These are phyloP conservation scores for Littorina saxatilis DNA, from an alignment of 1,140 invertebrate genomes.

Conservation along the genomic window DNA sequence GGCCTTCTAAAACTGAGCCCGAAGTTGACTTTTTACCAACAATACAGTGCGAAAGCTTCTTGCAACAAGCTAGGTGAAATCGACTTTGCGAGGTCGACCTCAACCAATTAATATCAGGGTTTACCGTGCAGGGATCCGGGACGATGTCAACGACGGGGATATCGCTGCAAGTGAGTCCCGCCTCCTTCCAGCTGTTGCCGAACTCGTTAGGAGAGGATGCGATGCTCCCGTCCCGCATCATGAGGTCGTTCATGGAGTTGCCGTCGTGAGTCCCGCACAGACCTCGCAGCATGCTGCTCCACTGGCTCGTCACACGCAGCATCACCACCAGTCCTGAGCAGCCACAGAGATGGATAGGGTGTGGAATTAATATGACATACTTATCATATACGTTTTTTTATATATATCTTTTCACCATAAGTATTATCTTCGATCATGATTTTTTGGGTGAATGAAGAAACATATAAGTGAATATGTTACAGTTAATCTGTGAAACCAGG, in stretches of 20 bases:
- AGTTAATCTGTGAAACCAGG: too few species aligned
- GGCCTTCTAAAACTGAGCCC: too few species aligned
- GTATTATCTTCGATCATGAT: too few species aligned
- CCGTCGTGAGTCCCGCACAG: constrained; percentile 49
- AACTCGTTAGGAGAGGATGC: constrained; percentile 22
- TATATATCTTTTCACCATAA: too few species aligned
- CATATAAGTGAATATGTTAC: too few species aligned
- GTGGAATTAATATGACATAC: not conserved
- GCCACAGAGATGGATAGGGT: not conserved
- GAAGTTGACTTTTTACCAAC: too few species aligned
- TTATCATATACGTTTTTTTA: not conserved
- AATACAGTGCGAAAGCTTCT: too few species aligned
- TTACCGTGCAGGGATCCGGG: constrained; percentile 11
- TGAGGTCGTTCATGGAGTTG: constrained; percentile 42
- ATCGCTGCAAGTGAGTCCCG: constrained; percentile 15
- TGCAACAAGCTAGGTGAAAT: too few species aligned
- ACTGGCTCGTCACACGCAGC: constrained; percentile 26
- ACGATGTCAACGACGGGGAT: not conserved
- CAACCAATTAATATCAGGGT: too few species aligned
- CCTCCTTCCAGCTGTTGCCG: constrained; percentile 40
- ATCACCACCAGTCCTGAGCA: constrained; percentile 27
- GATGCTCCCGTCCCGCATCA: constrained; percentile 13
- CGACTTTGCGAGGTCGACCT: too few species aligned
- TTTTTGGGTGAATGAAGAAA: too few species aligned
- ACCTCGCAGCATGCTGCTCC: constrained; percentile 30